Evolutionary conservation across 1,140 invertebrate species (phyloP).

Genomic region (Drosophila leontia): DNA sequence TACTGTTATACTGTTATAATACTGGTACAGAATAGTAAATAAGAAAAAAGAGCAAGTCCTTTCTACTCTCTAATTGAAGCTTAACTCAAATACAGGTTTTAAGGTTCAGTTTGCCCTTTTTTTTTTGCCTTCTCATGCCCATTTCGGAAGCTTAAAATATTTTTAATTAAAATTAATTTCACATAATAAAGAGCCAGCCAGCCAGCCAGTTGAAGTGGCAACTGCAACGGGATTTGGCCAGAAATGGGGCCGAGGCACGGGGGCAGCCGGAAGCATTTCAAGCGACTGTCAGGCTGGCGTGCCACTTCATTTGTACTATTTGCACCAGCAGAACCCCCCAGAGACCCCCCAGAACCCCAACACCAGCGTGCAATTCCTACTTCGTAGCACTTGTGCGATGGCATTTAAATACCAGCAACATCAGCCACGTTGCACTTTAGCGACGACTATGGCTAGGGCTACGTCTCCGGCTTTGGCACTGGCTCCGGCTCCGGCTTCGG

Average conservation of each 20-base stretch:
- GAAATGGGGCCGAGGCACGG: too few species aligned
- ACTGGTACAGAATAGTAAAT: too few species aligned
- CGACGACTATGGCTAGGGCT: neutral
- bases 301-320: conserved; percentile 65
- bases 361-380: neutral
- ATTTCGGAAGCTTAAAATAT: conserved; percentile 29
- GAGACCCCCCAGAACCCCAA: neutral
- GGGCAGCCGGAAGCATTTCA: conserved; percentile 33
- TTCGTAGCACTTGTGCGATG: conserved; percentile 12
- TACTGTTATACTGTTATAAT: too few species aligned
- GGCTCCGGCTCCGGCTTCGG: neutral
- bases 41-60: too few species aligned
- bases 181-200: conserved; percentile 38
- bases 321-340: conserved; percentile 2
- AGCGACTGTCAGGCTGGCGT: conserved; percentile 53
- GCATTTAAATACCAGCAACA: conserved; percentile 35
- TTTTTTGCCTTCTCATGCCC: neutral
- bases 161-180: conserved; percentile 66
- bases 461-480: neutral
- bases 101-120: neutral
- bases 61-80: neutral
- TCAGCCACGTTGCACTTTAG: conserved; percentile 36
- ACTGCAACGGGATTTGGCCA: conserved; percentile 5
- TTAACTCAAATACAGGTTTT: neutral
- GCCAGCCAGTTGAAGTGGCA: conserved; percentile 11